phyloP scores from a whole-genome alignment of 2,888 invertebrate species.

The Anorthoa munda region DNA sequence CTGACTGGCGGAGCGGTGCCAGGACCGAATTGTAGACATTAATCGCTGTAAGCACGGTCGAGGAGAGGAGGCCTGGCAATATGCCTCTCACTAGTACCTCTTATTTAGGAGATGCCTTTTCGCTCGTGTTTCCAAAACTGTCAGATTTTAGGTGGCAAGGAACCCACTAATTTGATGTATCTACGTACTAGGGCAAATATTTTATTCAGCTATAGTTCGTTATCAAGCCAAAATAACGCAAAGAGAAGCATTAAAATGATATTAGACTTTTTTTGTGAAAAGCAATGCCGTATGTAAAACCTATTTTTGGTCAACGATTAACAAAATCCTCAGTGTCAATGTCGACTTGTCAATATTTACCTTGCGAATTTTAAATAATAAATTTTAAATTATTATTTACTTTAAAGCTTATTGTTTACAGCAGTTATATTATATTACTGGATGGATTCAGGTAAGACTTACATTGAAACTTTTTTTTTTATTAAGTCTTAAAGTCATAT shows the following conservation, averaged over 20 bases:
- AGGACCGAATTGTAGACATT: too few relatives aligned
- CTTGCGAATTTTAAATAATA: conserved; percentile 28
- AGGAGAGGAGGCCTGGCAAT: too few relatives aligned
- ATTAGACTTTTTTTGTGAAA: not conserved
- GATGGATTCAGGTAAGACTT: conserved; percentile 55
- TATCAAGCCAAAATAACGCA: too few relatives aligned
- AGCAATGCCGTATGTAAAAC: not conserved
- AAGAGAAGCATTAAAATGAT: not conserved
- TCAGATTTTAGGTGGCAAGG: too few relatives aligned
- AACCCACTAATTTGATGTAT: too few relatives aligned
- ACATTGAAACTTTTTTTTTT: not conserved
- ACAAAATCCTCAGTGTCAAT: conserved; percentile 40
- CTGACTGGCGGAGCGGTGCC: too few relatives aligned
- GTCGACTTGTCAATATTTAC: conserved; percentile 41
- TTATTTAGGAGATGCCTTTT: too few relatives aligned
- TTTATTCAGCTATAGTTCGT: too few relatives aligned
- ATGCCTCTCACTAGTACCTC: too few relatives aligned
- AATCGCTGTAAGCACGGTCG: too few relatives aligned
- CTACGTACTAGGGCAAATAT: too few relatives aligned
- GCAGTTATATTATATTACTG: conserved; percentile 2
- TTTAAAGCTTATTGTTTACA: conserved; percentile 10
- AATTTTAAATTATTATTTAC: conserved; percentile 33
- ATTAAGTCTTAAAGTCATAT: fast-evolving
- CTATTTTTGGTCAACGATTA: not conserved
- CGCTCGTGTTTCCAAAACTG: too few relatives aligned